phyloP scores from a whole-genome alignment of 30 jellyfish, hydroid and myxozoan genomes.

The Aurelia coerulea region DNA sequence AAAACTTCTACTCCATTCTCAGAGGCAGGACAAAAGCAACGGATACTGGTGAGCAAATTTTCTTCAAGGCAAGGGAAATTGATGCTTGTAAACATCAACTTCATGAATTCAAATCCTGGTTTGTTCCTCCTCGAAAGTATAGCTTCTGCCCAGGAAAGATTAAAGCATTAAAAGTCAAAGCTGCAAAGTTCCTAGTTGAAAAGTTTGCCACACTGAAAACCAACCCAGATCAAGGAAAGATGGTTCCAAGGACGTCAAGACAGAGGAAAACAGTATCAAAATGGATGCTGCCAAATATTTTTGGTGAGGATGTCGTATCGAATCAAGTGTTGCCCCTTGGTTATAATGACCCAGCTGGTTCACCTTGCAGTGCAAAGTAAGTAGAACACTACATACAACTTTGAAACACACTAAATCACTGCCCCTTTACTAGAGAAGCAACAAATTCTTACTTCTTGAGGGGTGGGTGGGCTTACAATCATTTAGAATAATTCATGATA shows the following conservation, averaged over 20 bases:
- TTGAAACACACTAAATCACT: not conserved
- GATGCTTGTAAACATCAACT: slow-evolving; percentile 34
- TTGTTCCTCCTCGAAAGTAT: slow-evolving; percentile 39
- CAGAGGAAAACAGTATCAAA: slow-evolving; percentile 12
- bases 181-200: slow-evolving; percentile 20
- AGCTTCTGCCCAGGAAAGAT: slow-evolving; percentile 45
- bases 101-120: slow-evolving; percentile 49
- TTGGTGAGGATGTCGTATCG: slow-evolving; percentile 25
- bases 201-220: slow-evolving; percentile 4
- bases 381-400: not conserved
- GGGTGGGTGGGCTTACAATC: too few species aligned
- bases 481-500: too few species aligned
- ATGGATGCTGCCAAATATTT: slow-evolving; percentile 12
- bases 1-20: slow-evolving; percentile 19
- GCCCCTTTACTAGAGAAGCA: not conserved
- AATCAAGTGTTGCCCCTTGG: slow-evolving; percentile 43
- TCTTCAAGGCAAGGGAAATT: slow-evolving; percentile 12
- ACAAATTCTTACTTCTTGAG: not conserved
- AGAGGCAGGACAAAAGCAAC: slow-evolving; percentile 44
- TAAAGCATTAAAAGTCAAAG: slow-evolving; percentile 3
- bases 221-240: slow-evolving; percentile 23
- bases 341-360: not conserved
- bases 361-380: not conserved
- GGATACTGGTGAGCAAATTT: slow-evolving; percentile 27
- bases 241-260: slow-evolving; percentile 6